Conservation (phyloP, 35 echinoderm and acorn worm species). For the Heliocidaris erythrogramma region DNA sequence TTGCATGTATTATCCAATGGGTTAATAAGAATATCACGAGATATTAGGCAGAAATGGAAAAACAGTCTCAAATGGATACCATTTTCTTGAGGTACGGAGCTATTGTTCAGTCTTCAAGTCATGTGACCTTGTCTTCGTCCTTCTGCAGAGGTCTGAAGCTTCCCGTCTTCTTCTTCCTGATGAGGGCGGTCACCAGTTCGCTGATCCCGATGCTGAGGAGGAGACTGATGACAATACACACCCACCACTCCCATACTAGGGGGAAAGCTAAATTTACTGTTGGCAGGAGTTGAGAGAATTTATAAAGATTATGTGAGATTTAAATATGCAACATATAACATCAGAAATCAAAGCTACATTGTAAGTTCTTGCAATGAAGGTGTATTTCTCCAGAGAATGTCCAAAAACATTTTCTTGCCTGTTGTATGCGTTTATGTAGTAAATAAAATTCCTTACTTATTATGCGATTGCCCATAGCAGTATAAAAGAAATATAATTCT, state of each 20-base stretch:
- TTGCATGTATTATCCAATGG: too few species aligned
- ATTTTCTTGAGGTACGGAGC: neutral
- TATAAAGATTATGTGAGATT: neutral
- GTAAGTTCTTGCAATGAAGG: neutral
- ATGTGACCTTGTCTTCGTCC: conserved; percentile 18
- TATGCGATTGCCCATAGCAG: too few species aligned
- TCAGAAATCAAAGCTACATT: neutral
- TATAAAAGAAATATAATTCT: too few species aligned
- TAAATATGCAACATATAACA: neutral
- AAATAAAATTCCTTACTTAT: neutral
- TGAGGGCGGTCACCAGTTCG: conserved; percentile 46
- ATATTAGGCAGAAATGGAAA: too few species aligned
- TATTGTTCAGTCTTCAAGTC: neutral
- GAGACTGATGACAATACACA: conserved; percentile 56
- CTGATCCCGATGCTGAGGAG: conserved; percentile 48
- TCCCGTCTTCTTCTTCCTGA: conserved; percentile 52
- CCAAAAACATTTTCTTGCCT: too few species aligned
- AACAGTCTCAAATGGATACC: too few species aligned
- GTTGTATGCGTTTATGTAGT: neutral
- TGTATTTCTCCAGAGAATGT: neutral
- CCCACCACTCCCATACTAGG: conserved; percentile 77
- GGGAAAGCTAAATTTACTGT: conserved; percentile 75
- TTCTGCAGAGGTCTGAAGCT: conserved; percentile 23
- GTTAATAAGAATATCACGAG: too few species aligned
- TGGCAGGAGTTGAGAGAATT: neutral